Evolutionary conservation across 2,113 vertebrate genomes (phyloP).

Genomic region (Chaetodon auriga): DNA sequence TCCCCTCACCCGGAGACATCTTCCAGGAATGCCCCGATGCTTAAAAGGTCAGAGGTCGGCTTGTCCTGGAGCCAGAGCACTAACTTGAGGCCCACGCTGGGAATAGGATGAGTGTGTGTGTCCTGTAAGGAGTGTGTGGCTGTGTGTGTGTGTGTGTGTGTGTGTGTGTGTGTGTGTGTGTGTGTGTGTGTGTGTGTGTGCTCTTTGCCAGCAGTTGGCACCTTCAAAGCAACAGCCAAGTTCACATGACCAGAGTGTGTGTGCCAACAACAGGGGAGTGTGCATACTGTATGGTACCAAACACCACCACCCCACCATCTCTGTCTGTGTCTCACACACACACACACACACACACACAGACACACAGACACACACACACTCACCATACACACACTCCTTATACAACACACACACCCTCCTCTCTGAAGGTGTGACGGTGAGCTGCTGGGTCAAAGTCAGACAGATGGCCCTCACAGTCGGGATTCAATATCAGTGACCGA

Average conservation of each 20-base stretch:
- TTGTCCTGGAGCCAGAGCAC: conserved; percentile 52
- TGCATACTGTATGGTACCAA: conserved; percentile 23
- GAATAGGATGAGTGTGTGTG: conserved; percentile 35
- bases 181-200: conserved; percentile 9
- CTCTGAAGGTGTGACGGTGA: conserved; percentile 72
- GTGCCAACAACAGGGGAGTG: conserved; percentile 58
- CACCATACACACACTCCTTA: conserved; percentile 13
- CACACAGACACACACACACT: conserved; percentile 15
- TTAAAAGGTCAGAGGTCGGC: conserved; percentile 65
- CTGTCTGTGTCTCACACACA: neutral
- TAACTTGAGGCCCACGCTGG: conserved; percentile 46
- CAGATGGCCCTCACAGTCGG: conserved; percentile 81
- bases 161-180: conserved; percentile 4
- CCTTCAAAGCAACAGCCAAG: conserved; percentile 51
- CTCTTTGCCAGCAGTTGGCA: conserved; percentile 51
- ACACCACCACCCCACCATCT: neutral
- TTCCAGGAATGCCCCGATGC: conserved; percentile 40
- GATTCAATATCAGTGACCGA: conserved; percentile 71
- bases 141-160: neutral
- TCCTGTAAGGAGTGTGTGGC: conserved; percentile 11
- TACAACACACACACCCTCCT: conserved; percentile 4
- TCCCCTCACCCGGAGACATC: conserved; percentile 10
- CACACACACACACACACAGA: neutral
- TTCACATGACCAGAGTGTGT: conserved; percentile 54
- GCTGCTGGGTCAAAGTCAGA: conserved; percentile 78